Percentiles rank a stretch among this genome's conserved stretches.
Evolutionary conservation across 2,888 invertebrate species (phyloP).

Genomic region (Acanthococcus lagerstroemiae): DNA sequence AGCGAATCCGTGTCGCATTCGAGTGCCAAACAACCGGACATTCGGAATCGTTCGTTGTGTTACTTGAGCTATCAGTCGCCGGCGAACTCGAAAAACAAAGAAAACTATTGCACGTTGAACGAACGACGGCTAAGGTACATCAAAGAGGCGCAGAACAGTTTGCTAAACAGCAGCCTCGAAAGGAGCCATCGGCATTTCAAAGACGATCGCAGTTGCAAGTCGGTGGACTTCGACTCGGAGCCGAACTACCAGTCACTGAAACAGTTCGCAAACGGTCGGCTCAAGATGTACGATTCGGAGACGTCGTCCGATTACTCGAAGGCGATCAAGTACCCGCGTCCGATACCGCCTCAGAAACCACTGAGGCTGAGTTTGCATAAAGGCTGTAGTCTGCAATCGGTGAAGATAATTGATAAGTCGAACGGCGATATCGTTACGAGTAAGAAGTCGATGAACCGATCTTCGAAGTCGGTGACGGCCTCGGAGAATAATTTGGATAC

Average conservation of each 20-base stretch:
- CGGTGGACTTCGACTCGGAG: constrained; percentile 23
- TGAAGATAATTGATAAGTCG: constrained; percentile 21
- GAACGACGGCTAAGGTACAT: constrained; percentile 12
- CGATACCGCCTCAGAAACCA: constrained; percentile 77
- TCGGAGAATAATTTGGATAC: background rate
- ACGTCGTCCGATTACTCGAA: constrained; percentile 14
- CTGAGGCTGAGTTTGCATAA: constrained; percentile 64
- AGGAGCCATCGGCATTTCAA: constrained; percentile 1
- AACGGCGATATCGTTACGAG: background rate
- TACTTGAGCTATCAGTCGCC: background rate
- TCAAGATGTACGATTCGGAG: constrained; percentile 26
- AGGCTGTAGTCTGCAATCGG: constrained; percentile 21
- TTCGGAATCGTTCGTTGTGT: background rate
- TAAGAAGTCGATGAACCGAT: background rate
- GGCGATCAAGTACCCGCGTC: constrained; percentile 39
- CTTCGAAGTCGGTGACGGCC: background rate
- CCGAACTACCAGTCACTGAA: constrained; percentile 17
- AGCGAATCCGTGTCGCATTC: too few species aligned
- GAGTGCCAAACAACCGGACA: background rate
- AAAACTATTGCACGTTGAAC: constrained; percentile 6
- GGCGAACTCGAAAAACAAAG: constrained; percentile 8
- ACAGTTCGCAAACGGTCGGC: background rate
- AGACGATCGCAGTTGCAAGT: constrained; percentile 24
- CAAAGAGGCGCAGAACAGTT: background rate
- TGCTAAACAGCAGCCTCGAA: background rate